These are phyloP conservation scores for Nothura maculosa DNA, from an alignment of 2,797 vertebrate genomes.

Conservation along the genomic window DNA sequence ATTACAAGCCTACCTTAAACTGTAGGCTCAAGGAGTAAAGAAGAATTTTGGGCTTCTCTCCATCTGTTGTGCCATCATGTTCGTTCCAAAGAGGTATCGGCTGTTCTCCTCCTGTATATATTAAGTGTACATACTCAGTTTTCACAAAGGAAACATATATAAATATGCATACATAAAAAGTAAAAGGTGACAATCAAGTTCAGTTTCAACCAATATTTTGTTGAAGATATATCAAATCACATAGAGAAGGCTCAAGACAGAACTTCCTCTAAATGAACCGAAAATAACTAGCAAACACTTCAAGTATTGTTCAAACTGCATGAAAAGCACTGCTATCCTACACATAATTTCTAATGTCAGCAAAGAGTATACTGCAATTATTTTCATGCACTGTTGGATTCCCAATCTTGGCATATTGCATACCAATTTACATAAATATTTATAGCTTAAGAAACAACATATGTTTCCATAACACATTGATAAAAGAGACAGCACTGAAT, in stretches of 20 bases:
- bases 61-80: conserved; percentile 93
- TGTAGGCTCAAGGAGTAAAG: conserved; percentile 96
- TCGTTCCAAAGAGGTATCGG: conserved; percentile 99
- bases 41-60: conserved; percentile 98
- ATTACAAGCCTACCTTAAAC: conserved; percentile 89
- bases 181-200: neutral
- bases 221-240: neutral
- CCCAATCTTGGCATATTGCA: neutral
- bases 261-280: neutral
- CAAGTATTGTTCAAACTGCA: neutral
- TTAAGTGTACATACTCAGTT: neutral
- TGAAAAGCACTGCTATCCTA: neutral
- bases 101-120: conserved; percentile 92
- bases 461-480: neutral
- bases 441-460: neutral
- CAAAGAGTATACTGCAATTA: neutral
- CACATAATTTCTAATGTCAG: neutral
- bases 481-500: neutral
- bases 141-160: neutral
- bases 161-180: neutral
- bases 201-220: neutral
- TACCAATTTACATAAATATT: neutral
- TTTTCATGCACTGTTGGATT: neutral
- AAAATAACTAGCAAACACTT: neutral
- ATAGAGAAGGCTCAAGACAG: neutral